A percentile compares a stretch with the other conserved stretches of the same genome.
phyloP scores from a whole-genome alignment of 2,888 invertebrate species.

The Linyphia triangularis region DNA sequence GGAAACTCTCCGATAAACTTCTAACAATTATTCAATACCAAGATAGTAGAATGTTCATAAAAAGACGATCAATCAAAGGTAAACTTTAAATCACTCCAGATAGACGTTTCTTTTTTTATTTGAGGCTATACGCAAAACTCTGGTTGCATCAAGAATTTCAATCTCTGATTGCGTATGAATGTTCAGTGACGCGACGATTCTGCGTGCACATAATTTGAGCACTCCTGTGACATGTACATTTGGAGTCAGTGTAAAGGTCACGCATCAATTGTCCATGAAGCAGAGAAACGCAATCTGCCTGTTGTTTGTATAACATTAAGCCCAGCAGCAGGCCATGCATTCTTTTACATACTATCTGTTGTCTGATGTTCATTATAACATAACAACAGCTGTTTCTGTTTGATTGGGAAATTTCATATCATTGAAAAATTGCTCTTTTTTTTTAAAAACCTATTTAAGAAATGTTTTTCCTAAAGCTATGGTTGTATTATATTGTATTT shows the following conservation, averaged over 20 bases:
- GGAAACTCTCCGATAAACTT: no score
- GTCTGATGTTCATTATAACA: background rate
- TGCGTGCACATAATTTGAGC: conserved; percentile 28
- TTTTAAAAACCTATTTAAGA: no score
- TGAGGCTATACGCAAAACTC: background rate
- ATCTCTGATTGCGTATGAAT: background rate
- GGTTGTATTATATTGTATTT: no score
- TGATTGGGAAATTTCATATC: no score
- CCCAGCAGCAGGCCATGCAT: background rate
- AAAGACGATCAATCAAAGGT: background rate
- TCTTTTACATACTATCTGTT: background rate
- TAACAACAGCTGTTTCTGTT: background rate
- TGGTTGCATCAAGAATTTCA: background rate
- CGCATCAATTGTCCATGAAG: background rate
- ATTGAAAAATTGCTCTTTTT: no score
- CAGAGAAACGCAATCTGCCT: background rate
- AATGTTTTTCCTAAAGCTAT: no score
- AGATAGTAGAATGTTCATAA: background rate
- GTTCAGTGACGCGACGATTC: background rate
- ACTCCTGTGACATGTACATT: background rate
- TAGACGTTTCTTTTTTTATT: background rate
- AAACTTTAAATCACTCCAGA: background rate
- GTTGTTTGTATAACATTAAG: conserved; percentile 3
- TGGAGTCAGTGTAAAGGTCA: conserved; percentile 1
- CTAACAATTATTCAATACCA: no score